Evolutionary conservation across 2,888 invertebrate species (phyloP).

Genomic region (Cephus pulcher): DNA sequence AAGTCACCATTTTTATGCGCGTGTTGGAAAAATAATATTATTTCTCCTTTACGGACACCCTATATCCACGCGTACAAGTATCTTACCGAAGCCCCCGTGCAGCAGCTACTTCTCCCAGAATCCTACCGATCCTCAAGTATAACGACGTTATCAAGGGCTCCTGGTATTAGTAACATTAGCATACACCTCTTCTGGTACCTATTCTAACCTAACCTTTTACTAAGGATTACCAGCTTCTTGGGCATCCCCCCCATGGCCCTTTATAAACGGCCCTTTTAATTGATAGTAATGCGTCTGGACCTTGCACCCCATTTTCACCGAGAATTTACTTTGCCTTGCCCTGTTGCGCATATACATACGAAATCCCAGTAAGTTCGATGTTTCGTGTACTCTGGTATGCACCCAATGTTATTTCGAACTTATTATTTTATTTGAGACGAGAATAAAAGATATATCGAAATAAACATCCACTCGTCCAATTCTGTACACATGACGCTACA

Average conservation of each 20-base stretch:
- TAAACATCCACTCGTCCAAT: neutral
- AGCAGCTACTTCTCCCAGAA: neutral
- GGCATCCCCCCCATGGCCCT: neutral
- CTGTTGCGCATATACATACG: neutral
- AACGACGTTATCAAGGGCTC: conserved; percentile 37
- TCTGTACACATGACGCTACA: neutral
- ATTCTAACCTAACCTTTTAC: conserved; percentile 25
- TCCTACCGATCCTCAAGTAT: conserved; percentile 8
- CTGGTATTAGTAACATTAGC: conserved; percentile 39
- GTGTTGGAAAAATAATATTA: no score
- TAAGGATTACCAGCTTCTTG: conserved; percentile 32
- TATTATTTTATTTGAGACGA: neutral
- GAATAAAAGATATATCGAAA: neutral
- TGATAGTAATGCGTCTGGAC: conserved; percentile 51
- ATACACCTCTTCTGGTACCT: conserved; percentile 29
- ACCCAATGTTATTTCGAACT: neutral
- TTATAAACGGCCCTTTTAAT: conserved; percentile 36
- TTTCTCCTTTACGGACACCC: neutral
- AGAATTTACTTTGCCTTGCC: neutral
- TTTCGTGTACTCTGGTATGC: neutral
- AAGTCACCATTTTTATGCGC: no score
- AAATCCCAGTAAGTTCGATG: neutral
- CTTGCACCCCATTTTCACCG: neutral
- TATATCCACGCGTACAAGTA: neutral
- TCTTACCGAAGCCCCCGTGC: neutral